These are phyloP conservation scores for Xestia ashworthii DNA, from an alignment of 2,888 invertebrate genomes.

Conservation along the genomic window DNA sequence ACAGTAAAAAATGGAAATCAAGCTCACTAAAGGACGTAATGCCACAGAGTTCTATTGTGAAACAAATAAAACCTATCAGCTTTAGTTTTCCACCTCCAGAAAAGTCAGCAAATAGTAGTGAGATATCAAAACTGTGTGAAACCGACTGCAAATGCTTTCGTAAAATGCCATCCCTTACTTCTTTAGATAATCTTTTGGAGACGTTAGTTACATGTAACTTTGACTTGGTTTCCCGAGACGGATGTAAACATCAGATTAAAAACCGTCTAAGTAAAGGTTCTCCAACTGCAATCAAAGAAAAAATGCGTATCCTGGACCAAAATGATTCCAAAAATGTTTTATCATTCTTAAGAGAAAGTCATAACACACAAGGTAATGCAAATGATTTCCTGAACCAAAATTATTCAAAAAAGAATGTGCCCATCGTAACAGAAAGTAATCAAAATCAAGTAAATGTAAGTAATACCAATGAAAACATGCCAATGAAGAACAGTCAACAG, in stretches of 20 bases:
- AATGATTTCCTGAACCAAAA: not conserved
- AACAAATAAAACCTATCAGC: slow-evolving; percentile 74
- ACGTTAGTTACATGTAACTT: slow-evolving; percentile 76
- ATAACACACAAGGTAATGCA: slow-evolving; percentile 18
- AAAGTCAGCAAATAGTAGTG: slow-evolving; percentile 51
- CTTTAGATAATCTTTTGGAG: slow-evolving; percentile 81
- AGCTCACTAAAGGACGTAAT: slow-evolving; percentile 62
- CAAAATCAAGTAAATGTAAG: slow-evolving; percentile 20
- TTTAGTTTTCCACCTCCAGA: slow-evolving; percentile 57
- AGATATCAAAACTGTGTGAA: slow-evolving; percentile 66
- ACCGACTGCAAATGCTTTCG: slow-evolving; percentile 80
- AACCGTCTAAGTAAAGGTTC: slow-evolving; percentile 44
- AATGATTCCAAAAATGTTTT: slow-evolving; percentile 33
- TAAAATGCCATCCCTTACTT: slow-evolving; percentile 82
- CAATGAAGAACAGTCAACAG: slow-evolving; percentile 14
- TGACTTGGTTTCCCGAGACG: slow-evolving; percentile 63
- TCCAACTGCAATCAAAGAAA: slow-evolving; percentile 40
- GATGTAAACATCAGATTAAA: slow-evolving; percentile 35
- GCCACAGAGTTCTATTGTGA: slow-evolving; percentile 65
- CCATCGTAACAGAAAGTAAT: slow-evolving; percentile 5
- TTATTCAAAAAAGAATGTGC: not conserved
- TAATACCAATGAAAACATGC: not conserved
- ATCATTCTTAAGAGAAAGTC: slow-evolving; percentile 8
- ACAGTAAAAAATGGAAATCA: slow-evolving; percentile 57
- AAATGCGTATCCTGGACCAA: slow-evolving; percentile 3